phyloP scores from a whole-genome alignment of 2,797 vertebrate species.

The Psittacula echo region DNA sequence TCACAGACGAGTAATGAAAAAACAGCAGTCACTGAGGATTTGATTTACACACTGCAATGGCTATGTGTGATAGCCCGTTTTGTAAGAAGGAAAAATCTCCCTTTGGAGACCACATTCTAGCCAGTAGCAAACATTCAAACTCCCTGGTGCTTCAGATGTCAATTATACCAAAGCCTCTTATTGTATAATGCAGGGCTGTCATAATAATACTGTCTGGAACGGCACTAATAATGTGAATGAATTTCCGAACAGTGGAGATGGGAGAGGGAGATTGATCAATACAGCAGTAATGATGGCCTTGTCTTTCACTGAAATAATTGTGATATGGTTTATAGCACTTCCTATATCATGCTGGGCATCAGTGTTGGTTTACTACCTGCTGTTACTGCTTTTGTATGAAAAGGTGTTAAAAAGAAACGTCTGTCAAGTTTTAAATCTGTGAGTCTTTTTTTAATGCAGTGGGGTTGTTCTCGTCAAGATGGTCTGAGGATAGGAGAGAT shows the following conservation, averaged over 20 bases:
- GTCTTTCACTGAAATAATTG: constrained; percentile 57
- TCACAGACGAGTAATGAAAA: constrained; percentile 49
- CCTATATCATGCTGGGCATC: constrained; percentile 23
- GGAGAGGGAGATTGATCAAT: constrained; percentile 54
- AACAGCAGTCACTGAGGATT: constrained; percentile 32
- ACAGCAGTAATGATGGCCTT: constrained; percentile 22
- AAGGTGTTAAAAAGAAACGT: constrained; percentile 62
- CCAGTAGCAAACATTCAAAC: constrained; percentile 24
- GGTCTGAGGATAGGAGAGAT: neutral
- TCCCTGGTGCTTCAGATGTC: constrained; percentile 60
- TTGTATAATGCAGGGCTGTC: constrained; percentile 51
- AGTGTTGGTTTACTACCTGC: constrained; percentile 60
- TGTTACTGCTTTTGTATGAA: constrained; percentile 58
- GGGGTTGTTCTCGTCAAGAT: neutral
- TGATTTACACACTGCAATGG: constrained; percentile 46
- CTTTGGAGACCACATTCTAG: constrained; percentile 41
- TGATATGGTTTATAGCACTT: constrained; percentile 49
- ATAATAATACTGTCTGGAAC: constrained; percentile 54
- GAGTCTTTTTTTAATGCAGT: constrained; percentile 18
- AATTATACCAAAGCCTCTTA: constrained; percentile 67
- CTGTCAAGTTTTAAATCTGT: constrained; percentile 56
- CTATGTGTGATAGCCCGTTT: constrained; percentile 30
- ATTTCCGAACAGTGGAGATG: constrained; percentile 57
- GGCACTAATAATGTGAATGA: constrained; percentile 53
- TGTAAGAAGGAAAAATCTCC: constrained; percentile 24